Base-by-base conservation (phyloP, 2,797 vertebrate species). In the Tokudaia muenninki region DNA sequence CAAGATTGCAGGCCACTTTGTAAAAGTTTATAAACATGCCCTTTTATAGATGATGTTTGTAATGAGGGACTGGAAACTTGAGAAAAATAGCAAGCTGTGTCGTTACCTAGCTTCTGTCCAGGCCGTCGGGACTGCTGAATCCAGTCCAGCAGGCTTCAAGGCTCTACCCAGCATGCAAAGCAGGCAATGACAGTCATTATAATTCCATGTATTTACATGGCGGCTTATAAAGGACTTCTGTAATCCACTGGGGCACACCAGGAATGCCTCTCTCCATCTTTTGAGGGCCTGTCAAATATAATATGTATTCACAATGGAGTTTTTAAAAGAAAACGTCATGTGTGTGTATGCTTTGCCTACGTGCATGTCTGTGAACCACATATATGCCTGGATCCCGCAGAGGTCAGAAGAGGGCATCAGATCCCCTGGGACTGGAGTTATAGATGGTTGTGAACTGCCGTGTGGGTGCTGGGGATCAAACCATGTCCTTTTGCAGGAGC, bases 231-330 rank as follows among this genome's bases (percentile, higher is more conserved):
- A 41, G 41, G 79, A 4, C 34, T 0, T 29, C 31, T 37, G 0
- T 0, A 1, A 5, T n/a, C 2, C 3, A 0, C 31, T 0, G 1
- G 65, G 59, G 47, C 86, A 21, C 0, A 0, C 37, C n/a, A 70
- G 41, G 31, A 34, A 47, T 63, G 1, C 1, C 21, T 1, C 11
- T 50, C 63, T 41, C 78, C 31, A 10, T 11, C 79, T 90, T 82
- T 91, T n/a, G n/a, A 3, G 70, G 16, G 84, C 24, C 16, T 22
- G 24, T 31, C n/a, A 88, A 75, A 77, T 75, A 67, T 21, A 37
- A 50, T 4, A 21, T 22, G 44, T 34, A 41, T 80, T 78, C 57
- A 22, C 13, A 26, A 6, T 26, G 67, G 34, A n/a, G 22, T 29
- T 65, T 34, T 26, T 10, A 87, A 84, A 84, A 52, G 44, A n/a